Conservation (phyloP, 2,888 invertebrate species). For the Pteria penguin region DNA sequence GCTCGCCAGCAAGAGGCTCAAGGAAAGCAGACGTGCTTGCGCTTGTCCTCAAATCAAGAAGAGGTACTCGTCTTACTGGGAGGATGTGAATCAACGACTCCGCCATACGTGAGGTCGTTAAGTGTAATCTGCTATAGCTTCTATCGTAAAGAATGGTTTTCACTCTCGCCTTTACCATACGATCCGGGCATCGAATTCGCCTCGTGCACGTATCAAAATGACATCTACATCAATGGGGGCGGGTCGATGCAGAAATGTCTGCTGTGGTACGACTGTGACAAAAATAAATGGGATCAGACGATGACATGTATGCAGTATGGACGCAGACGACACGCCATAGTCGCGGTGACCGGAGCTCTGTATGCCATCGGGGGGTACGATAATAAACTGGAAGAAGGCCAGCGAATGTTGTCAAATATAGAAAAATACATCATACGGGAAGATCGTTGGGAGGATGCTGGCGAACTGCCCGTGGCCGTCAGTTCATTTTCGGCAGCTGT, state of each 20-base stretch:
- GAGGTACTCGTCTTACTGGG: constrained; percentile 70
- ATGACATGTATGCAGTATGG: constrained; percentile 65
- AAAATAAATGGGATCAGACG: constrained; percentile 67
- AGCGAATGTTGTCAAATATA: constrained; percentile 64
- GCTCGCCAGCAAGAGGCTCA: constrained; percentile 68
- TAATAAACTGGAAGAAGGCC: constrained; percentile 65
- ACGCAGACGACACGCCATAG: constrained; percentile 69
- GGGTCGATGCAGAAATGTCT: constrained; percentile 65
- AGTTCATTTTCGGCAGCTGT: constrained; percentile 72
- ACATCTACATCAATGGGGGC: constrained; percentile 70
- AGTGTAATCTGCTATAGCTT: constrained; percentile 70
- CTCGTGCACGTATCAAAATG: constrained; percentile 68
- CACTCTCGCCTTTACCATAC: constrained; percentile 65
- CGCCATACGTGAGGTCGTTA: constrained; percentile 68
- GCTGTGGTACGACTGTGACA: constrained; percentile 63
- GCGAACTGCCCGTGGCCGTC: constrained; percentile 62
- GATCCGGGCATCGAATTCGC: constrained; percentile 73
- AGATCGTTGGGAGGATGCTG: constrained; percentile 63
- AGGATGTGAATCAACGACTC: constrained; percentile 67
- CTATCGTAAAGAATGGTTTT: constrained; percentile 64
- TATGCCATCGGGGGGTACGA: constrained; percentile 73
- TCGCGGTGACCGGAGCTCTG: constrained; percentile 64
- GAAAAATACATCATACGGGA: constrained; percentile 68
- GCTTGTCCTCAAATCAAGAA: constrained; percentile 58
- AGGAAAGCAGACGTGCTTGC: constrained; percentile 57